phyloP scores from a whole-genome alignment of 2,888 invertebrate species.

The Eupithecia exiguata region DNA sequence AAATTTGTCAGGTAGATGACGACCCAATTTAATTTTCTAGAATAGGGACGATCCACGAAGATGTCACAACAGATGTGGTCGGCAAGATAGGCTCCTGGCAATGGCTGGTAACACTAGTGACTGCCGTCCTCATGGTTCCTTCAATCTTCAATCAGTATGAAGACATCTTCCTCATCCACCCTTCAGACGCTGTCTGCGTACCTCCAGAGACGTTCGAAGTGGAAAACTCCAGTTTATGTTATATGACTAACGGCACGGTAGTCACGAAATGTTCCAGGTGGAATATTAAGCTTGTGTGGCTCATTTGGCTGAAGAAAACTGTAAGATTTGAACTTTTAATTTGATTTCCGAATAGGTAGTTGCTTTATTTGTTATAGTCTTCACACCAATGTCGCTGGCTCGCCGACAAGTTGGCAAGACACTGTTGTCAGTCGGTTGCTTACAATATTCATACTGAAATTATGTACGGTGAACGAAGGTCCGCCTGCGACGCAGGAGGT shows the following conservation, averaged over 20 bases:
- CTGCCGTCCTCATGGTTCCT: slow-evolving; percentile 60
- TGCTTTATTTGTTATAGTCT: too few relatives aligned
- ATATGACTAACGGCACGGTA: slow-evolving; percentile 56
- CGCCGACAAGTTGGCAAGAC: neutral
- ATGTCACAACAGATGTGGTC: slow-evolving; percentile 74
- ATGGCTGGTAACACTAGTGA: slow-evolving; percentile 69
- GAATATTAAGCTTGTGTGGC: slow-evolving; percentile 67
- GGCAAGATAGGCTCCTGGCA: slow-evolving; percentile 76
- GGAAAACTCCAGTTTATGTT: slow-evolving; percentile 63
- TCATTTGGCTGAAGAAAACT: slow-evolving; percentile 69
- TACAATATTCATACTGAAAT: too few relatives aligned
- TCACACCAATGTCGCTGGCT: neutral
- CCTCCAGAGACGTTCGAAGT: slow-evolving; percentile 50
- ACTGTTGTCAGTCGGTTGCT: neutral
- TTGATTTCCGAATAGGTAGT: neutral
- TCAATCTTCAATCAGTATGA: slow-evolving; percentile 68
- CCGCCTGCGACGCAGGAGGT: too few relatives aligned
- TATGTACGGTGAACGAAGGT: too few relatives aligned
- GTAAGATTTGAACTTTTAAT: slow-evolving; percentile 51
- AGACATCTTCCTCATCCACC: slow-evolving; percentile 66
- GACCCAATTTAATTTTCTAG: slow-evolving; percentile 45
- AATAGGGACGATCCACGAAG: slow-evolving; percentile 75
- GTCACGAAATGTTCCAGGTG: slow-evolving; percentile 60
- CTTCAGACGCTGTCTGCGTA: slow-evolving; percentile 58
- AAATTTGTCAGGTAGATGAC: too few relatives aligned